Evolutionary conservation across 2,113 vertebrate species (phyloP).

Genomic region (Gallinago media): DNA sequence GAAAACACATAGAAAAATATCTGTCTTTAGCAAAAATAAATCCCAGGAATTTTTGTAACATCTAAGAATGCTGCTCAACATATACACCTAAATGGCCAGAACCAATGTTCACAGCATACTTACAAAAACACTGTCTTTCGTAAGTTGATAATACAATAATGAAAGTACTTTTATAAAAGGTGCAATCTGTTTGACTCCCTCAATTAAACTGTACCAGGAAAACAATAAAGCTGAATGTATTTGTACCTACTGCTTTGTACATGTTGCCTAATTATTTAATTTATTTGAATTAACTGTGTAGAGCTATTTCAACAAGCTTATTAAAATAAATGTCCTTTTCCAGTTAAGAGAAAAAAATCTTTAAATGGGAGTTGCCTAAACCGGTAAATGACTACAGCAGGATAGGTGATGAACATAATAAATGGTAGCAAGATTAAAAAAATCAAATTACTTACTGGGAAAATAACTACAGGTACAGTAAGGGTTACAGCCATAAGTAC

Average conservation of each 20-base stretch:
- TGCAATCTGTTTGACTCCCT: background rate
- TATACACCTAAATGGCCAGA: background rate
- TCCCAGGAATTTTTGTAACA: background rate
- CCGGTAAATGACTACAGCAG: background rate
- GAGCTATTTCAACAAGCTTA: background rate
- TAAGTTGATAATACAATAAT: background rate
- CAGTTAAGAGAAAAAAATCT: background rate
- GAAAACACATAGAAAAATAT: background rate
- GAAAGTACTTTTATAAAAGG: background rate
- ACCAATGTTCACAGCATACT: background rate
- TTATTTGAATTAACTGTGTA: background rate
- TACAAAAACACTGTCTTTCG: background rate
- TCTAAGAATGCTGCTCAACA: background rate
- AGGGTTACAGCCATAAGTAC: slow-evolving; percentile 94
- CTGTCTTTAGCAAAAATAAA: background rate
- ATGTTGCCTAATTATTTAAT: background rate
- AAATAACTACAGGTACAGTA: slow-evolving; percentile 96
- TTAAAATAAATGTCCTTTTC: background rate
- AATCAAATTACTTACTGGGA: slow-evolving; percentile 86
- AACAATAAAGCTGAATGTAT: background rate
- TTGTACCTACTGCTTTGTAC: background rate
- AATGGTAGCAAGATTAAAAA: background rate
- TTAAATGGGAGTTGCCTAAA: background rate
- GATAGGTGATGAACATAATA: background rate
- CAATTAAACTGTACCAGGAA: background rate